Evolutionary conservation across 1,140 invertebrate species (phyloP), one percentile per base, ranked within the genome.

Genomic region (Sycobia sp.): DNA sequence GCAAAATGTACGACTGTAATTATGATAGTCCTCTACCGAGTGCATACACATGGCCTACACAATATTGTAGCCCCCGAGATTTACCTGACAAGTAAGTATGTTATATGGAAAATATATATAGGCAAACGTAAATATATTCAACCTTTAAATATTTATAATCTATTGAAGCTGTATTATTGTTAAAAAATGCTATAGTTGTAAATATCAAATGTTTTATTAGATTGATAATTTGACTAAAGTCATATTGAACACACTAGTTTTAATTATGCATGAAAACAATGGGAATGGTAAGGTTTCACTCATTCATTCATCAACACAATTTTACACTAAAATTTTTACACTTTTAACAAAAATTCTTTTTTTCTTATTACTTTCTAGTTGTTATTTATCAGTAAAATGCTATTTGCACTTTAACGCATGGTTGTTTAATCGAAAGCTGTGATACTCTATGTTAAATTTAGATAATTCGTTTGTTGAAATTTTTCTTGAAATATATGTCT

Each of bases 21-120:
- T 93, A 94, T 73, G 89, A 92, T 74, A 85, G 85, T 65, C 88
- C 91, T 58, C 84, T 94, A 80, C 91, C 91, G 9, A 84, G 86
- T 14, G 83, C 86, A 22, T 94, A 92, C 83, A 77, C 85, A 23
- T 94, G 91, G 91, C 87, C 88, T 8, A 69, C 67, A 27, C 66
- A 75, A 43, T 79, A 73, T 66, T 69, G 78, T 5, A 71, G 70
- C 22, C 80, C 80, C 5, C 78, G 80, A 18, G 67, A 69, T 2
- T 68, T 81, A 63, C 80, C 80, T 22, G 77, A 80, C 60, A 65
- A 80, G 80, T 82, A 71, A 77, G 79, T 82, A 71, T n/a, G 22
- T 14, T n/a, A n/a, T n/a, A 14, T 27, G 22, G 27, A 27, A 10
- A 23, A 43, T 25, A 36, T 23, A 46, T 46, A 14, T 25, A 27